Evolutionary conservation across 2,113 vertebrate species (phyloP).

Genomic region (Collichthys lucidus): DNA sequence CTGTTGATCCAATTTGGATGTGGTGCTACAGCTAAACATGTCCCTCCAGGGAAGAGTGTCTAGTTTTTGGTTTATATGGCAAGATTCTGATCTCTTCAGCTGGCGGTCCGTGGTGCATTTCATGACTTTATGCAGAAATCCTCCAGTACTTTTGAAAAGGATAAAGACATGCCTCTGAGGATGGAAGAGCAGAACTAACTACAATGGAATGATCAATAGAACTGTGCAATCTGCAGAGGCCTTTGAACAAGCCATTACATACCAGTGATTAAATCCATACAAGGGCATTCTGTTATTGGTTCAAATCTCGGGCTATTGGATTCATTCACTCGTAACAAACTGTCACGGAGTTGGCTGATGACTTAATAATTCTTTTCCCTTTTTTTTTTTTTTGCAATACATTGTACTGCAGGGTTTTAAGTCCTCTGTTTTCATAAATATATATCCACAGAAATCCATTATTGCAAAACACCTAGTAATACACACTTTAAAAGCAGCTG

Average conservation of each 20-base stretch:
- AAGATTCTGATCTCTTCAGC: slow-evolving; percentile 54
- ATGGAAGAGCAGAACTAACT: slow-evolving; percentile 55
- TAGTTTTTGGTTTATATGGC: slow-evolving; percentile 62
- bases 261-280: slow-evolving; percentile 72
- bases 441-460: background rate
- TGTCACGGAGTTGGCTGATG: slow-evolving; percentile 53
- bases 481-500: slow-evolving; percentile 21
- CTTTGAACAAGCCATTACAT: slow-evolving; percentile 56
- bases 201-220: slow-evolving; percentile 65
- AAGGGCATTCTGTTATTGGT: slow-evolving; percentile 63
- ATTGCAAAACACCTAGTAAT: slow-evolving; percentile 4
- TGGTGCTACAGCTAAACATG: slow-evolving; percentile 73
- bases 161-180: slow-evolving; percentile 64
- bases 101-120: slow-evolving; percentile 42
- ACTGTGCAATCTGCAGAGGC: slow-evolving; percentile 62
- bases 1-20: slow-evolving; percentile 82
- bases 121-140: slow-evolving; percentile 62
- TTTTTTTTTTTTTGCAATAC: background rate
- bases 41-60: slow-evolving; percentile 60
- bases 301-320: slow-evolving; percentile 54
- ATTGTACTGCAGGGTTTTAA: background rate
- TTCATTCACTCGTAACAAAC: slow-evolving; percentile 51
- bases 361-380: slow-evolving; percentile 55
- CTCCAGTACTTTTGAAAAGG: slow-evolving; percentile 36
- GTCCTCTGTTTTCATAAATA: slow-evolving; percentile 10